Evolutionary conservation across 2,113 vertebrate genomes (phyloP).

Genomic region (Petaurus breviceps): DNA sequence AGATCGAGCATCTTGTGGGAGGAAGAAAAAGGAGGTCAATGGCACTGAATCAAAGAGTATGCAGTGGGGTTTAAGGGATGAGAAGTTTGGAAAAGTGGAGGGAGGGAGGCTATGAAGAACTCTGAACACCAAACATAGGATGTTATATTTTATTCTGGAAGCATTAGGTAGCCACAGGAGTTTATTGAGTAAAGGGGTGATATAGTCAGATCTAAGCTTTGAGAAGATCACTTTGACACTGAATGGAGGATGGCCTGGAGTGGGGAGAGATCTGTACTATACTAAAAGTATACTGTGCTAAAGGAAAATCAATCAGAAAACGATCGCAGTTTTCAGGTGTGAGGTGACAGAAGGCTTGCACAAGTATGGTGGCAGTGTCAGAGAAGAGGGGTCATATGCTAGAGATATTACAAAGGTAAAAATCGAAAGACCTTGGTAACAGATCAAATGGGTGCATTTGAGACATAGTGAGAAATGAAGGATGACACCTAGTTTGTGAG

Average conservation of each 20-base stretch:
- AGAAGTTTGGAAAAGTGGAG: background rate
- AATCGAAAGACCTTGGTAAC: background rate
- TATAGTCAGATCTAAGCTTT: background rate
- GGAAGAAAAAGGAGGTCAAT: background rate
- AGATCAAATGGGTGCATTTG: background rate
- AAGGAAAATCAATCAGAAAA: background rate
- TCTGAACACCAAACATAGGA: background rate
- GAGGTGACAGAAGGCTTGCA: background rate
- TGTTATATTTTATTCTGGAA: background rate
- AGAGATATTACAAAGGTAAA: background rate
- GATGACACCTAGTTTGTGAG: background rate
- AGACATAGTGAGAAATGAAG: background rate
- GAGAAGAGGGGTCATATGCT: background rate
- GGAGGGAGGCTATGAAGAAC: background rate
- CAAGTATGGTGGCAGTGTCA: background rate
- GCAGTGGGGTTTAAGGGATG: background rate
- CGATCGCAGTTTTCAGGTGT: background rate
- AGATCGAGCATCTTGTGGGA: background rate
- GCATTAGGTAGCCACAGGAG: background rate
- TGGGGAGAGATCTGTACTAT: background rate
- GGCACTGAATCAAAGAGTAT: background rate
- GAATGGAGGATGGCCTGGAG: background rate
- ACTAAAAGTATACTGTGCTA: background rate
- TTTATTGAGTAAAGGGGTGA: background rate
- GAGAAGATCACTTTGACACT: background rate